Base-by-base conservation (phyloP, 2,113 vertebrate species). In the Charina bottae region DNA sequence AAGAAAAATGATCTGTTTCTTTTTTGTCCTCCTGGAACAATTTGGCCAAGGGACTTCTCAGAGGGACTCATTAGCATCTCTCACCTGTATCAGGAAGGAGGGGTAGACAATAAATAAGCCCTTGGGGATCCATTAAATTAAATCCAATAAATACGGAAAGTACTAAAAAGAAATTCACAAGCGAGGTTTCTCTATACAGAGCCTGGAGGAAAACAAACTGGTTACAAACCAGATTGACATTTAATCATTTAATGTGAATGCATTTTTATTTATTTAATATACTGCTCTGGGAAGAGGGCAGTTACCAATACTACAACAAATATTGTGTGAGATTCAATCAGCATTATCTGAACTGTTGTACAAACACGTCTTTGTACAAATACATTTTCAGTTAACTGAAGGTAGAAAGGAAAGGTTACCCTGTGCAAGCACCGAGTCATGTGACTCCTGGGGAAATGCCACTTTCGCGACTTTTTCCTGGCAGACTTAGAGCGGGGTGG, bases 1-100 rank as follows among this genome's bases (percentile, higher is more conserved):
- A 88, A 64, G 87, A 85, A 89, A 93, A 26, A 86, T 11, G 13
- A 84, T 92, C 89, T 3, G 5, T 58, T 26, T 90, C 89, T 24
- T 17, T 87, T 90, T 90, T 90, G 56, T 90, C 49, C 85, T 90
- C 49, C 28, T 55, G 72, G 56, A 93, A 90, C n/a, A 46, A 84
- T 33, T 0, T 0, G 92, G 59, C 0, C 54, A 28, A 1, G 13
- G 33, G 56, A 33, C 90, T 95, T 94, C 89, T 90, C 62, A 24
- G 21, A 85, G 4, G 86, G 33, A 90, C 95, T 97, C 95, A 95
- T 94, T 96, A 87, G 83, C 88, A 94, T 87, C 0, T 60, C 19
- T 15, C 4, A 10, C 90, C 88, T 93, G 83, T 86, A 55, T 93
- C 60, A 55, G 92, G 93, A 95, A 93, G 42, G 59, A 92, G 37